Evolutionary conservation across 2,113 vertebrate species (phyloP), one percentile per base, ranked within the genome.

Genomic region (Seriola rivoliana): DNA sequence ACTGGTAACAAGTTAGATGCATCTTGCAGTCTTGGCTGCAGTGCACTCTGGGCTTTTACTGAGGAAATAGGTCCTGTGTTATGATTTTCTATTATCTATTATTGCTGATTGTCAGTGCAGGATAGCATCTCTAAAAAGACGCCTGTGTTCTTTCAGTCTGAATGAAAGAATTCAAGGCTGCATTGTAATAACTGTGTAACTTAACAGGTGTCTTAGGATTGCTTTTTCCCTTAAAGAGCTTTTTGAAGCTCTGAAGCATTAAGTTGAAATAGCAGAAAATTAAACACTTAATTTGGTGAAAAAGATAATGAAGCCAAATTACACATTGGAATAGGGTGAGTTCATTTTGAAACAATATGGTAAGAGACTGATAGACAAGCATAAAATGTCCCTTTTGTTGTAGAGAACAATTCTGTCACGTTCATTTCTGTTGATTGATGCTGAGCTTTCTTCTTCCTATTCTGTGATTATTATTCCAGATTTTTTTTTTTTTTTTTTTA

Each of bases 321-420:
- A 44, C 54, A 60, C 42, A 57, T 62, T 1, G 46, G 38, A 65
- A 48, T 46, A 38, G 12, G 8, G 8, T 34, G 46, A 23, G 8
- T 50, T 73, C 10, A 38, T 34, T 65, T 34, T 58, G n/a, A 40
- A 16, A 52, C 29, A 50, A 3, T 50, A 40, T 25, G 16, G 2
- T 57, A 8, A 34, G 57, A 70, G 58, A 32, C 50, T 46, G n/a
- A 19, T 13, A 54, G 12, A 36, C 46, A 52, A 52, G 48, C 29
- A 29, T 52, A 7, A 52, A 52, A 52, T 8, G 48, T 50, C 17
- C 14, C 46, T 70, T 63, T 82, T 75, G 60, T 38, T 70, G 46
- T 2, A 34, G 21, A 60, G 57, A 69, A 25, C 21, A 58, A n/a
- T 50, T 44, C 21, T 38, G 34, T 67, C 68, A 34, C 52, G 23